Base-by-base conservation (phyloP, 1,140 invertebrate genomes). In the Helicoverpa armigera region DNA sequence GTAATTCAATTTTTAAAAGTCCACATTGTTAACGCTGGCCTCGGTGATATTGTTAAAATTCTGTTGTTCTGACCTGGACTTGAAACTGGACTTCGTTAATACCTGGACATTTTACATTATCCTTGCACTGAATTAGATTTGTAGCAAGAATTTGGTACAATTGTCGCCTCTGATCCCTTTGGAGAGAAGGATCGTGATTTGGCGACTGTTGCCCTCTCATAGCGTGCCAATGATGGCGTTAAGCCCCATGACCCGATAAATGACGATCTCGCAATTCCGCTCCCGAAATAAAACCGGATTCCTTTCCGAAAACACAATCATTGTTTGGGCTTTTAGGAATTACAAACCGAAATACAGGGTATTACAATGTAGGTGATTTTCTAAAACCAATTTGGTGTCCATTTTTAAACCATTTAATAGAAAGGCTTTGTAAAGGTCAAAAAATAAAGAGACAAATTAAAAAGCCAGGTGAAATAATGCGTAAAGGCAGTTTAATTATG, bases 201-300 rank as follows among this genome's bases (percentile, higher is more conserved):
- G 18, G 14, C 12, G 16, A 23, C 18, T 23, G 13, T 31, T 1
- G 12, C 23, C 35, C 13, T n/a, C 43, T 61, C 65, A 69, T 50
- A 10, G 43, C 50, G 18, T 50, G 43, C 16, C 65, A 69, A 69
- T 69, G 65, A 69, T 43, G 16, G 43, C 23, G 43, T 18, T 69
- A 50, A 69, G 65, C 43, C 65, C 65, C 65, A 69, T 69, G 65
- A 69, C 43, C 65, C 65, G 43, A 50, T 16, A 69, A 69, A 69
- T 69, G 65, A 18, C 65, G 65, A 69, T 69, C 65, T 23, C n/a
- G 65, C 65, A 48, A 69, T 69, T 58, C 43, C 65, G 50, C 18
- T 69, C 65, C 65, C 65, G 43, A 16, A 69, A 69, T 69, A 69
- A 69, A 69, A 69, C 65, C n/a, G 13, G 65, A 69, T 69, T 23